Base-by-base conservation (phyloP, 2,113 vertebrate species). In the Neolamprologus sp. region DNA sequence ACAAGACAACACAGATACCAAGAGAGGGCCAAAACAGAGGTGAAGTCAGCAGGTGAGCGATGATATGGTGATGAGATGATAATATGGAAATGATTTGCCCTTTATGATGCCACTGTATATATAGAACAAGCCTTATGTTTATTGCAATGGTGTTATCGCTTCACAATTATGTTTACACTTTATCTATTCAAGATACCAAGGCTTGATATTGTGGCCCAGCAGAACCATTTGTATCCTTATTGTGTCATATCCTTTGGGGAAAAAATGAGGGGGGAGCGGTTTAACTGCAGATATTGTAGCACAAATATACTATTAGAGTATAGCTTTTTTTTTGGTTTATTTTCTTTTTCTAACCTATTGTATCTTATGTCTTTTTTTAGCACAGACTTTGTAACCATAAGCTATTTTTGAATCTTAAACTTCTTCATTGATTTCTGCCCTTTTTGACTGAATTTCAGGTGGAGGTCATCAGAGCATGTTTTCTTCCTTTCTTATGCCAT, bases 161-260 rank as follows among this genome's bases (percentile, higher is more conserved):
- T 92, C 68, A 82, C 88, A 55, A 81, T 82, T 94, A 82, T 95
- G 83, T 94, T 88, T 78, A 90, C 85, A 95, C 94, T 94, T 94
- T 92, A 91, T 96, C 94, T 95, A 94, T 95, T 96, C 88, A 96
- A 97, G 96, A 96, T 95, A 91, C 95, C 92, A 90, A 91, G 93
- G 82, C 92, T 93, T 93, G 93, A 95, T 95, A 88, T 93, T 96
- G 92, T 96, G 95, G 89, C 91, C 92, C 94, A 87, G 92, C 95
- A 93, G 93, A 93, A 95, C 90, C 93, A 82, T 94, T 90, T 95
- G 96, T 97, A 96, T 96, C 96, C 96, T 96, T 94, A 91, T 92
- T 90, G n/a, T 90, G 91, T 55, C 85, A 96, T 97, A 97, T 97
- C 96, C 96, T 97, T 97, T 96, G 57, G 89, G 54, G 58, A 1